Base-by-base conservation (phyloP, 2,113 vertebrate species). In the Hirundichthys speculiger region DNA sequence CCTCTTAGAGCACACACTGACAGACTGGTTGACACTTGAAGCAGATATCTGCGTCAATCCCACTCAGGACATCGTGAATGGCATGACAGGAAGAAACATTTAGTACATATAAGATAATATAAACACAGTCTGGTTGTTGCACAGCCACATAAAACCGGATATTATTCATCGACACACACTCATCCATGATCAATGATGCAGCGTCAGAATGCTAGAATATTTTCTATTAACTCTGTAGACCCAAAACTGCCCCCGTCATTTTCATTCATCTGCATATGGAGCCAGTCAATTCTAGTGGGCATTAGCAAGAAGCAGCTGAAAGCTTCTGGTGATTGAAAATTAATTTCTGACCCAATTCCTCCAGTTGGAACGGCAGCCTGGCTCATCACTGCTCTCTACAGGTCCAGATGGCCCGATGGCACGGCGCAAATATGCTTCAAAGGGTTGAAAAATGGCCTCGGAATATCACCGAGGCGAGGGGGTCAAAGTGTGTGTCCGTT, bases 341-440 rank as follows among this genome's bases (percentile, higher is more conserved):
- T 80, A 71, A 86, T 88, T 85, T 85, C 66, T 83, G 77, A 85
- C 83, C 79, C 57, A 75, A 85, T 80, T 87, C 66, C 51, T 82
- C 60, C 77, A 71, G 75, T 83, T 81, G 77, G 81, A 80, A 40
- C n/a, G 70, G 56, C 66, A 42, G 67, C 41, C 75, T 66, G 82
- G 58, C 80, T 83, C 65, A 16, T 61, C 42, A 1, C 54, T 46
- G 78, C 76, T 83, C 80, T 62, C 84, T 67, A 46, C 77, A 61
- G 64, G 75, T 70, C 84, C 90, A 88, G 86, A 87, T 83, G 87
- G 86, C 54, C n/a, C 1, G 48, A 59, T 71, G 64, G 79, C 69
- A 66, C 27, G 58, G 38, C 54, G 71, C 73, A 77, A 81, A 85
- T 73, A 79, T 64, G 79, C 65, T 64, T 60, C 30, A 38, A 77